Evolutionary conservation across 2,113 vertebrate genomes (phyloP).

Genomic region (Chunga burmeisteri): DNA sequence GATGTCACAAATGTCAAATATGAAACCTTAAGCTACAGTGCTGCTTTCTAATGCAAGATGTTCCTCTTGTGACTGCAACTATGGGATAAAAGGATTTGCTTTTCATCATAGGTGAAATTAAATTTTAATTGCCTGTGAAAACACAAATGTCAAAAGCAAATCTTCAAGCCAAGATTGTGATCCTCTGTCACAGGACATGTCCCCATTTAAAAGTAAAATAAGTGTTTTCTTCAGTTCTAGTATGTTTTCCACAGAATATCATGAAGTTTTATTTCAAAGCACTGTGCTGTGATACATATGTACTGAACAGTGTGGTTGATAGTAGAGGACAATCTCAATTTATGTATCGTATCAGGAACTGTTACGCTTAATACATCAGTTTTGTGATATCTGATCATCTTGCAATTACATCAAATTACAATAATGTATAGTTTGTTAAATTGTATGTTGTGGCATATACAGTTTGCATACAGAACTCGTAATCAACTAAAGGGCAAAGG

Average conservation of each 20-base stretch:
- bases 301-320: background rate
- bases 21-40: slow-evolving; percentile 49
- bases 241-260: slow-evolving; percentile 9
- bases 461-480: background rate
- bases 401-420: background rate
- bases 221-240: slow-evolving; percentile 53
- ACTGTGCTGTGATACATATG: background rate
- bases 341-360: background rate
- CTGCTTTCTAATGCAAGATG: slow-evolving; percentile 55
- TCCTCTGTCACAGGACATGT: slow-evolving; percentile 42
- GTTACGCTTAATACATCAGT: background rate
- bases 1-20: slow-evolving; percentile 20
- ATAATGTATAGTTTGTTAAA: background rate
- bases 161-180: slow-evolving; percentile 57
- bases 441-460: too few relatives aligned
- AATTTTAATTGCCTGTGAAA: slow-evolving; percentile 78
- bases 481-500: background rate
- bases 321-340: background rate
- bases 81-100: slow-evolving; percentile 74
- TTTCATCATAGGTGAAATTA: slow-evolving; percentile 72
- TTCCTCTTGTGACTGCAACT: slow-evolving; percentile 51
- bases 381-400: background rate
- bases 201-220: slow-evolving; percentile 62
- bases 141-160: slow-evolving; percentile 76
- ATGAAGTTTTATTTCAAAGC: slow-evolving; percentile 11